phyloP scores from a whole-genome alignment of 2,888 invertebrate genomes.

The Saturnia japonica region DNA sequence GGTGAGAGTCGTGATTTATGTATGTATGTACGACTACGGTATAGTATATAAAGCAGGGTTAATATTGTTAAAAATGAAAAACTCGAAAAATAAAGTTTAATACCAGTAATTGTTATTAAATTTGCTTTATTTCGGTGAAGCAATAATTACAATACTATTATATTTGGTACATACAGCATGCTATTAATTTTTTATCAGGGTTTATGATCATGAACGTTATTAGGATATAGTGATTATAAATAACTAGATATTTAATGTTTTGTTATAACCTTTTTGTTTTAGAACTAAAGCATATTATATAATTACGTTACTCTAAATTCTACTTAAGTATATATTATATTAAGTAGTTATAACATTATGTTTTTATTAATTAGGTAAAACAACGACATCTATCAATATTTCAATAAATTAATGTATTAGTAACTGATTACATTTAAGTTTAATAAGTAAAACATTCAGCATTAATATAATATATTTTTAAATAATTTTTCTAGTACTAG shows the following conservation, averaged over 20 bases:
- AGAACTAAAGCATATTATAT: constrained; percentile 7
- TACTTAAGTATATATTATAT: not conserved
- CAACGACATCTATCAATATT: constrained; percentile 2
- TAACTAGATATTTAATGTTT: constrained; percentile 16
- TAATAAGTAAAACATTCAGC: constrained; percentile 12
- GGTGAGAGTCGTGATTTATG: too few species aligned
- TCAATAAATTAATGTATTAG: not conserved
- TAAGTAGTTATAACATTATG: constrained; percentile 9
- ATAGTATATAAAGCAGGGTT: too few species aligned
- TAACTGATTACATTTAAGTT: constrained; percentile 9
- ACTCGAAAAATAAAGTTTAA: constrained; percentile 18
- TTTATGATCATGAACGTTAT: constrained; percentile 38
- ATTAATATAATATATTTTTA: not conserved
- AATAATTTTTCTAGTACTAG: not conserved
- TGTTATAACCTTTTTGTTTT: constrained; percentile 16
- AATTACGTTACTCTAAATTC: constrained; percentile 1
- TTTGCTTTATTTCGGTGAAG: constrained; percentile 69
- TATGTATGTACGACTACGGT: too few species aligned
- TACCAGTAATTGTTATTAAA: constrained; percentile 46
- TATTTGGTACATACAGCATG: constrained; percentile 45
- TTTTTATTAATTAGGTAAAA: constrained; percentile 1
- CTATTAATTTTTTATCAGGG: constrained; percentile 36
- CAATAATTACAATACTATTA: constrained; percentile 59
- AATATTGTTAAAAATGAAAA: not conserved
- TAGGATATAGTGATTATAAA: constrained; percentile 36